Evolutionary conservation across 2,113 vertebrate species (phyloP), one percentile per base, ranked within the genome.

Genomic region (Pithys albifrons): DNA sequence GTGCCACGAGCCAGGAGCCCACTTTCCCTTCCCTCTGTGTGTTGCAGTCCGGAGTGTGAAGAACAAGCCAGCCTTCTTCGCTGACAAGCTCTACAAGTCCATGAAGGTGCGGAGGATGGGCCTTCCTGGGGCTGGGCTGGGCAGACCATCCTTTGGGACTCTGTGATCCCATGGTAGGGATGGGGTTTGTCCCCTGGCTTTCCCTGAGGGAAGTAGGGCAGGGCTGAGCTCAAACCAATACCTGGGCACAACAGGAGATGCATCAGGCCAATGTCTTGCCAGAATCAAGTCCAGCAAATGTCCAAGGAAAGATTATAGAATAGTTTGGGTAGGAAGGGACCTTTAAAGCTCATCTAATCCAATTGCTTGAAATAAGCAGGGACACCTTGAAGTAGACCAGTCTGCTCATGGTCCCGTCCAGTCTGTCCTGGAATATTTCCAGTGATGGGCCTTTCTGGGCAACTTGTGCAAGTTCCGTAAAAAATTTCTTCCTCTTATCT

Each of bases 21-120:
- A 78, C 14, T 20, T 49, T 23, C 10, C 43, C 33, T 95, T 57
- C 85, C 46, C 25, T 91, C 35, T 91, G n/a, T 92, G 80, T 91
- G 57, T 88, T 97, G 67, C 96, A 99, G 99, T 99, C 43, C 97
- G 98, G 54, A 99, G 99, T 58, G 98, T 99, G 83, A 99, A 99
- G 98, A 99, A 99, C 97, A 99, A 99, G 97, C 98, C 99, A 0
- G 98, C 98, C 37, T 99, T 99, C 97, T 99, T 99, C 27, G 99
- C 99, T 19, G 99, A 99, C 96, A 99, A 99, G 45, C 98, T 99
- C 82, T 99, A 99, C 98, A 99, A 99, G 97, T 99, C 99, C 95
- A 99, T 99, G 99, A 99, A 99, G 99, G 99, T 99, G 98, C 59
- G 75, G 45, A 37, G 75, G 45, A 37, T 0, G 7, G 41, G 59